Percentiles rank a stretch among this genome's conserved stretches.
Evolutionary conservation across 2,113 vertebrate genomes (phyloP).

Genomic region (Ahaetulla prasina): DNA sequence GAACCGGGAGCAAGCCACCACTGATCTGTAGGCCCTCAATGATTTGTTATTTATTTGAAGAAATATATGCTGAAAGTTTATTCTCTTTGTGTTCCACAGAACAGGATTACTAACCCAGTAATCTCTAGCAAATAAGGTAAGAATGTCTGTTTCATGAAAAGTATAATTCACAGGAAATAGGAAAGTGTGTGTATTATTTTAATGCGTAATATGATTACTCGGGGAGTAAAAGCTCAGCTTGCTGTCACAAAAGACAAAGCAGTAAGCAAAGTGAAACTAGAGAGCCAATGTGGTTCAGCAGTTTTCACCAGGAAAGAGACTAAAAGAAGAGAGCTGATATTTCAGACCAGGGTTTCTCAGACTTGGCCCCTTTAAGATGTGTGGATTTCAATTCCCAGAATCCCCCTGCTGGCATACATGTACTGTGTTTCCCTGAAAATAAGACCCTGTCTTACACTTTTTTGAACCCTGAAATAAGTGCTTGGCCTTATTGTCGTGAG

Average conservation of each 20-base stretch:
- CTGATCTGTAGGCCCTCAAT: background rate
- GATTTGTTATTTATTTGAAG: background rate
- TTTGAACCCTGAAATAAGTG: too few species aligned
- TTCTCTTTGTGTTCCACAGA: conserved; percentile 31
- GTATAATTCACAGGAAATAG: background rate
- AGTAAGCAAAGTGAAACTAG: background rate
- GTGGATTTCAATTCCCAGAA: background rate
- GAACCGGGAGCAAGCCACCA: too few species aligned
- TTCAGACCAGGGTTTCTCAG: background rate
- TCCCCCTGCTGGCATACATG: background rate
- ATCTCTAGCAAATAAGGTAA: conserved; percentile 11
- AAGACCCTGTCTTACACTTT: too few species aligned
- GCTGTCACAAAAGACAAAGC: background rate
- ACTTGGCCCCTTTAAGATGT: background rate
- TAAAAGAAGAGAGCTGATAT: background rate
- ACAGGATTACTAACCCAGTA: conserved; percentile 22
- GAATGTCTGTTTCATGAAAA: accelerated
- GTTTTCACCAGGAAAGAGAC: background rate
- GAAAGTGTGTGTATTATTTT: background rate
- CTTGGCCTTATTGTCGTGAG: too few species aligned
- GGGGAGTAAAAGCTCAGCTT: background rate
- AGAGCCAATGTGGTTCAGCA: background rate
- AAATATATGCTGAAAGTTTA: accelerated
- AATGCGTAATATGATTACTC: background rate
- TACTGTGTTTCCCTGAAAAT: too few species aligned